phyloP scores from a whole-genome alignment of 2,113 vertebrate species.

The Uria aalge region DNA sequence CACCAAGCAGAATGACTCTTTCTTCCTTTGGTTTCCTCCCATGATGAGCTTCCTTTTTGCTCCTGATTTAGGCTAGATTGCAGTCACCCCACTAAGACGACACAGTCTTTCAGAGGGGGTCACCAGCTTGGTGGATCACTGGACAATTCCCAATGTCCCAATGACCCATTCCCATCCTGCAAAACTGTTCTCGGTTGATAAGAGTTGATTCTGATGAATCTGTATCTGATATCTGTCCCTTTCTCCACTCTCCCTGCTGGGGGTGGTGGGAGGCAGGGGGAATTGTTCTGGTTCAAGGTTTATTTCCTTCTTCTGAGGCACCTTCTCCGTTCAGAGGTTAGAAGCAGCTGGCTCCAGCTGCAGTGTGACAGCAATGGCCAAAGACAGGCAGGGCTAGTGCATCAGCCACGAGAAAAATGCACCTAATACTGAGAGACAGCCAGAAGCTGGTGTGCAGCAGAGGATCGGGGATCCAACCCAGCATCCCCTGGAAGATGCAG shows the following conservation, averaged over 20 bases:
- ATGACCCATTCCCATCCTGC: background rate
- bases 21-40: background rate
- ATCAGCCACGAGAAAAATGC: background rate
- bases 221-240: no score
- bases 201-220: background rate
- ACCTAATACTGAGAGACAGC: fast-evolving
- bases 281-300: background rate
- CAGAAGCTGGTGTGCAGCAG: background rate
- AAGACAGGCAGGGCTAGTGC: background rate
- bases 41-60: background rate
- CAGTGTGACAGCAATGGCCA: background rate
- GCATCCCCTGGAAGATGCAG: background rate
- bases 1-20: background rate
- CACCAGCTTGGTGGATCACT: background rate
- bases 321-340: background rate
- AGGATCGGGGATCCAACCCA: background rate
- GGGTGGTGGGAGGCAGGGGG: no score
- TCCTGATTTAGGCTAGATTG: background rate
- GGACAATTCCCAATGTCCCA: background rate
- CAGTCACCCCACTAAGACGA: background rate
- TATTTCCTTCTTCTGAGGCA: background rate
- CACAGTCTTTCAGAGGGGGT: background rate
- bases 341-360: background rate
- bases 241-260: background rate
- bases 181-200: background rate